Percentiles rank a stretch among this genome's conserved stretches.
These are phyloP conservation scores for Chloropsis hardwickii DNA, from an alignment of 2,113 vertebrate genomes.

Conservation along the genomic window DNA sequence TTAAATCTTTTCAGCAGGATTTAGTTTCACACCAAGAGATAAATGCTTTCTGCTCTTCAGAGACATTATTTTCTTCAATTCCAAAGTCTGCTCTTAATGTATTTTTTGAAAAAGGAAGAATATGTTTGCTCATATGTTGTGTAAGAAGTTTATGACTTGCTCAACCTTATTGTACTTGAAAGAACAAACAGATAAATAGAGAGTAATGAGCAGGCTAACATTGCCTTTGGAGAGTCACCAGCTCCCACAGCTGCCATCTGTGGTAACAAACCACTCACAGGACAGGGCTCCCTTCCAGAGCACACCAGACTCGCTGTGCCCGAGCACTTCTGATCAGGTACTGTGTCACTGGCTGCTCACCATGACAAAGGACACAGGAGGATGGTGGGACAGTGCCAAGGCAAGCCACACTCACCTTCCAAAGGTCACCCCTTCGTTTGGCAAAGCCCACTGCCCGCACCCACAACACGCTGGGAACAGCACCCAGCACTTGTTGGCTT, in stretches of 20 bases:
- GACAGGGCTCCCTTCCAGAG: neutral
- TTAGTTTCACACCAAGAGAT: neutral
- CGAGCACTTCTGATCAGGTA: neutral
- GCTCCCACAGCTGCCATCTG: neutral
- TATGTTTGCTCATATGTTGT: neutral
- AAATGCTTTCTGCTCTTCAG: neutral
- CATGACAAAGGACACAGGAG: neutral
- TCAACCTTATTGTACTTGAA: neutral
- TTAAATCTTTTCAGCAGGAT: neutral
- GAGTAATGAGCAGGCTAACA: neutral
- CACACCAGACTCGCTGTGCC: neutral
- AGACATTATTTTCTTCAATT: neutral
- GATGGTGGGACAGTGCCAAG: neutral
- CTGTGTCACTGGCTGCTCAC: neutral
- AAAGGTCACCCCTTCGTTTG: neutral
- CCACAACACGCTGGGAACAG: fast-evolving
- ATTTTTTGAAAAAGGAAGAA: neutral
- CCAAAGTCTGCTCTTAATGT: neutral
- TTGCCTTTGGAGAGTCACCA: neutral
- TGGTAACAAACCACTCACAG: neutral
- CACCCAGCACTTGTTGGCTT: neutral
- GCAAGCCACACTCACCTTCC: neutral
- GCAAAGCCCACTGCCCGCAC: neutral
- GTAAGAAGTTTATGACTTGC: neutral
- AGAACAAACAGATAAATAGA: neutral